These are phyloP conservation scores for Lepidurus apus DNA, from an alignment of 1,140 invertebrate species.

Conservation along the genomic window DNA sequence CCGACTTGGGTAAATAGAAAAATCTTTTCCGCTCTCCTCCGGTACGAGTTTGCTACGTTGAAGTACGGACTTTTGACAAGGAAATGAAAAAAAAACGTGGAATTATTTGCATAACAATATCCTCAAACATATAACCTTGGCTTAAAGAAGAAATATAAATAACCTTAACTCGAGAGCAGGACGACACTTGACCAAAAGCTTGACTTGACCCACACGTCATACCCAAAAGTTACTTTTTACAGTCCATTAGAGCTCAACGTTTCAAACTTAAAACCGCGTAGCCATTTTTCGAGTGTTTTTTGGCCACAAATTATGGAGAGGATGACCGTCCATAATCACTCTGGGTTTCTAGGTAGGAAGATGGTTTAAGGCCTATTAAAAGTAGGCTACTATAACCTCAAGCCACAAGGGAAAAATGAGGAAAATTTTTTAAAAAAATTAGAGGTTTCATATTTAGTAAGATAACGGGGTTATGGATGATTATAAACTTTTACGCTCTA, in stretches of 20 bases:
- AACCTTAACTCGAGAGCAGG: background rate
- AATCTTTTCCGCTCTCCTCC: background rate
- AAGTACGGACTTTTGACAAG: background rate
- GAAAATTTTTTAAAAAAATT: too few species aligned
- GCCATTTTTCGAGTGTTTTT: too few species aligned
- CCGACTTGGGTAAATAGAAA: background rate
- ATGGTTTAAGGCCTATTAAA: background rate
- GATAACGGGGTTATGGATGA: conserved; percentile 17
- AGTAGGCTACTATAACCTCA: background rate
- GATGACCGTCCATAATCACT: too few species aligned
- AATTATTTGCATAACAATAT: conserved; percentile 12
- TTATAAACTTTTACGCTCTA: conserved; percentile 11
- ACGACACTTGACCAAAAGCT: too few species aligned
- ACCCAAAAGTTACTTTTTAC: too few species aligned
- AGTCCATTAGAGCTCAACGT: too few species aligned
- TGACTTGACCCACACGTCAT: too few species aligned
- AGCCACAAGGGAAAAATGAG: too few species aligned
- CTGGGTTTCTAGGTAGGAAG: too few species aligned
- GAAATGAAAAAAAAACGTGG: background rate
- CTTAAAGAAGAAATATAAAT: background rate
- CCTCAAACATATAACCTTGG: conserved; percentile 11
- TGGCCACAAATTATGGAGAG: too few species aligned
- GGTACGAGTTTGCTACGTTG: background rate
- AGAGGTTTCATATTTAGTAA: background rate
- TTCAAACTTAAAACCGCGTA: too few species aligned